Conservation (phyloP, 1,140 invertebrate species). For the Aphelinus atriplicis region DNA sequence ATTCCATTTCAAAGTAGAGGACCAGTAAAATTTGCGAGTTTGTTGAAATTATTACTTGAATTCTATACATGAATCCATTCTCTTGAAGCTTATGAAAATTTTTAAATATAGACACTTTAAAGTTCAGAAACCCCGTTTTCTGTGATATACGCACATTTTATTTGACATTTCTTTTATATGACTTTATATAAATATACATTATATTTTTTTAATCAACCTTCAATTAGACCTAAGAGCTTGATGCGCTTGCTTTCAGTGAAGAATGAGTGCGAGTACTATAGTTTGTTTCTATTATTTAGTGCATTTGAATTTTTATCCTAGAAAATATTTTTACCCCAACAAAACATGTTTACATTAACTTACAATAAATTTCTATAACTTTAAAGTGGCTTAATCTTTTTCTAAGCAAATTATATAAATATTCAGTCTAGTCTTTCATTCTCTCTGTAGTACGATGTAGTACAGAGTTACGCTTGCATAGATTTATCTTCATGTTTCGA, state of each 20-base stretch:
- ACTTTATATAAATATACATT: constrained; percentile 19
- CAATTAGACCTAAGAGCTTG: no score
- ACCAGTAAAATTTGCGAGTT: constrained; percentile 36
- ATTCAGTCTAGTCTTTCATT: constrained; percentile 39
- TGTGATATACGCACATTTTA: constrained; percentile 31
- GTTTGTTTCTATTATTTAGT: background rate
- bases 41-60: constrained; percentile 26
- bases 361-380: constrained; percentile 20
- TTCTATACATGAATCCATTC: constrained; percentile 17
- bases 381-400: constrained; percentile 31
- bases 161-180: constrained; percentile 31
- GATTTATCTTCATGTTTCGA: constrained; percentile 30
- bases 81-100: constrained; percentile 18
- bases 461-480: constrained; percentile 35
- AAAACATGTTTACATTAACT: background rate
- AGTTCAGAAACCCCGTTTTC: constrained; percentile 31
- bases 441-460: constrained; percentile 30
- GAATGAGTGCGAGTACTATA: no score
- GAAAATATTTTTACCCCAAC: constrained; percentile 9
- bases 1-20: constrained; percentile 45
- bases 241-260: no score
- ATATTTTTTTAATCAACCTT: background rate
- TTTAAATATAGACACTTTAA: constrained; percentile 35
- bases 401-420: constrained; percentile 9
- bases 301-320: background rate